phyloP scores from a whole-genome alignment of 2,888 invertebrate species.

The Orchestes rusci region DNA sequence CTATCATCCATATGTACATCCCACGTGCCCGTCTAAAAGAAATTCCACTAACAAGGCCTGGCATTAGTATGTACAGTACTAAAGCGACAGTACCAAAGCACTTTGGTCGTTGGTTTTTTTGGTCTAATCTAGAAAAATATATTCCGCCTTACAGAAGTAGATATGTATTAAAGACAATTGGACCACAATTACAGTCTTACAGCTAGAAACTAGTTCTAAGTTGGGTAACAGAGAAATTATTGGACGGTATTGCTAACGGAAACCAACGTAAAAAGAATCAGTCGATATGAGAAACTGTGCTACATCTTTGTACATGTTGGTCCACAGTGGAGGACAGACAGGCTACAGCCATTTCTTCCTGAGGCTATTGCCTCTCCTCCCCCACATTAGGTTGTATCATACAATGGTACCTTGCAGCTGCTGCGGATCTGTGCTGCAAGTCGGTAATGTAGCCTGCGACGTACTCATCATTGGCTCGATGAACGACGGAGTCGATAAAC shows the following conservation, averaged over 20 bases:
- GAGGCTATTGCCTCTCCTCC: constrained; percentile 76
- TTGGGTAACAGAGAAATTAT: not conserved
- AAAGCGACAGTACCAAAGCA: constrained; percentile 46
- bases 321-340: constrained; percentile 7
- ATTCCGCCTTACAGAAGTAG: constrained; percentile 35
- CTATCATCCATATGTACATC: too few relatives aligned
- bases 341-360: constrained; percentile 66
- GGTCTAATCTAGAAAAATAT: constrained; percentile 41
- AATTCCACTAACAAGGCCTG: too few relatives aligned
- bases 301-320: not conserved
- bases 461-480: constrained; percentile 16
- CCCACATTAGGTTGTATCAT: constrained; percentile 94
- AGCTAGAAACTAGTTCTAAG: constrained; percentile 26
- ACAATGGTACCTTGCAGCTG: constrained; percentile 86
- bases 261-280: not conserved
- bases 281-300: not conserved
- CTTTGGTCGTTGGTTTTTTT: constrained; percentile 34
- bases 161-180: constrained; percentile 40
- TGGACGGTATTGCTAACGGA: not conserved
- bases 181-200: constrained; percentile 44
- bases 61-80: too few relatives aligned
- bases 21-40: too few relatives aligned
- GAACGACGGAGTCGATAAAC: constrained; percentile 8
- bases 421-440: constrained; percentile 54
- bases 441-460: constrained; percentile 41